These are phyloP conservation scores for Eilema caniola DNA, from an alignment of 2,888 invertebrate species.

Conservation along the genomic window DNA sequence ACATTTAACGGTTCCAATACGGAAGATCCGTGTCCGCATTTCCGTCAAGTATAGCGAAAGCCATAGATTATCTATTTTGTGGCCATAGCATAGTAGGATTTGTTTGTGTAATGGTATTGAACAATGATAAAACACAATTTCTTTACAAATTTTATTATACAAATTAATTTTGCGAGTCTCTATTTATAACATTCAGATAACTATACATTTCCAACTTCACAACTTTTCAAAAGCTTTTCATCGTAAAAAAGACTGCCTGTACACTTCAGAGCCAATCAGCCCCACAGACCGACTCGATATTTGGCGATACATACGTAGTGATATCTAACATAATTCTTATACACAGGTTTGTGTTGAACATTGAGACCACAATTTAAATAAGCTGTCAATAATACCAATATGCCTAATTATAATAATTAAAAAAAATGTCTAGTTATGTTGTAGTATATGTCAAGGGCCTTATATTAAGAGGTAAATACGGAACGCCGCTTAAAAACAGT, in stretches of 20 bases:
- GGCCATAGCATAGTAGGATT: too few relatives aligned
- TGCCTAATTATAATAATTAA: neutral
- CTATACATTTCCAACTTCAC: slow-evolving; percentile 49
- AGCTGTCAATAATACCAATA: slow-evolving; percentile 15
- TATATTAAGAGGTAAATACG: neutral
- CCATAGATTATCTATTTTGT: too few relatives aligned
- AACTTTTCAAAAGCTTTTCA: slow-evolving; percentile 47
- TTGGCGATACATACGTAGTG: slow-evolving; percentile 42
- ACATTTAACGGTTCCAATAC: too few relatives aligned
- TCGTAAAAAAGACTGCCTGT: slow-evolving; percentile 53
- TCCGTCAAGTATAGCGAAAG: too few relatives aligned
- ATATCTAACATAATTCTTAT: slow-evolving; percentile 38
- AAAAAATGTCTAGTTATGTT: neutral
- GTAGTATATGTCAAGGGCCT: neutral
- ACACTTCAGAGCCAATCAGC: slow-evolving; percentile 28
- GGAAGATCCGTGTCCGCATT: too few relatives aligned
- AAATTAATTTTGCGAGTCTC: slow-evolving; percentile 56
- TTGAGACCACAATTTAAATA: slow-evolving; percentile 19
- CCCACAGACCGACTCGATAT: slow-evolving; percentile 37
- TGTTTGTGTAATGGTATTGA: neutral
- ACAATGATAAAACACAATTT: neutral
- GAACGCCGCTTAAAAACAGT: too few relatives aligned
- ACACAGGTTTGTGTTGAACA: slow-evolving; percentile 26
- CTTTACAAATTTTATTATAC: slow-evolving; percentile 61
- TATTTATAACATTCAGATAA: slow-evolving; percentile 52